Percentiles rank a stretch among this genome's conserved stretches.
These are phyloP conservation scores for Brachionus paranguensis DNA, from an alignment of 1,140 invertebrate species.

Conservation along the genomic window DNA sequence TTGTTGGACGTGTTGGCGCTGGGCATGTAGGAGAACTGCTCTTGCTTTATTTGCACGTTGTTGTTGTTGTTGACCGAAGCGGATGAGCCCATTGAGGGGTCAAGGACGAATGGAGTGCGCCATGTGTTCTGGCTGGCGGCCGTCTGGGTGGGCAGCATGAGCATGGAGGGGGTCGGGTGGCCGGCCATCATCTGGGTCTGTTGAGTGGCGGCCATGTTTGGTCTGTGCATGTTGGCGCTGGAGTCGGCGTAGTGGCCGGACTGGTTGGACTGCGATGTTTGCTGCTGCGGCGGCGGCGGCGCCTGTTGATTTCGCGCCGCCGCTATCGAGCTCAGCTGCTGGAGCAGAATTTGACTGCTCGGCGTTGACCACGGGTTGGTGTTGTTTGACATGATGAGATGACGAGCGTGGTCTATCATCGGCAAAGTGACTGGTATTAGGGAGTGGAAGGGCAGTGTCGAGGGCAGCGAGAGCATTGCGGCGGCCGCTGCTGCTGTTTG, in stretches of 20 bases:
- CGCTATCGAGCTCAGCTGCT: neutral
- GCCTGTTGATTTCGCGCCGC: neutral
- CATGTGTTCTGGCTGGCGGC: neutral
- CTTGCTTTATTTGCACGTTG: conserved; percentile 20
- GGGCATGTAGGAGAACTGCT: conserved; percentile 4
- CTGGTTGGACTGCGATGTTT: neutral
- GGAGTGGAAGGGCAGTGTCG: neutral
- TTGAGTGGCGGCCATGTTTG: neutral
- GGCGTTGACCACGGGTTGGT: neutral
- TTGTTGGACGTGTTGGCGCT: neutral
- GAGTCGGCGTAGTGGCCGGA: neutral
- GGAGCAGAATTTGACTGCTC: neutral
- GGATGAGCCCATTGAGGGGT: conserved; percentile 14
- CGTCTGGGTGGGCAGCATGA: neutral
- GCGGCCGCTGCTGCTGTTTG: conserved; percentile 30
- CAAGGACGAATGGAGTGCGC: conserved; percentile 33
- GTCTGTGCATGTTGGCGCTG: neutral
- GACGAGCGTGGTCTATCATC: conserved; percentile 34
- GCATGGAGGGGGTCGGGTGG: neutral
- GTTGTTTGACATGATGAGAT: conserved; percentile 22
- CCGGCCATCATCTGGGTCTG: neutral
- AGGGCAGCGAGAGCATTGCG: conserved; percentile 29
- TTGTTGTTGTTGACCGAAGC: neutral
- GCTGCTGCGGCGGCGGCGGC: neutral
- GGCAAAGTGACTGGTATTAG: conserved; percentile 36